Evolutionary conservation across 2,797 vertebrate genomes (phyloP), one percentile per base, ranked within the genome.

Genomic region (Microcaecilia unicolor): DNA sequence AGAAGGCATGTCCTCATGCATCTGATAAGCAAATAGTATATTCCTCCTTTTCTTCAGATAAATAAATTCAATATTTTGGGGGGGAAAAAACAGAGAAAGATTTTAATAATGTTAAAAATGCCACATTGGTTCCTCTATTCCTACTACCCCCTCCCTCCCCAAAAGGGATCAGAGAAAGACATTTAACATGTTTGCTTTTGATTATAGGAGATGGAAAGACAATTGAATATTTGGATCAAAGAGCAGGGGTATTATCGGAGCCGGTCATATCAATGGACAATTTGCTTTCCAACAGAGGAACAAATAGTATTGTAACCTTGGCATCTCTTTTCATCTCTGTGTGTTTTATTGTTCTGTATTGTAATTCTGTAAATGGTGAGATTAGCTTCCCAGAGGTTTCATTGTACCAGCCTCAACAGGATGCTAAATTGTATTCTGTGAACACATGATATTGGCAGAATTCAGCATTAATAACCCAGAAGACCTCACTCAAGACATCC

Each of bases 221-320:
- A 29, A 23, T 48, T 42, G 21, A 34, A 31, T 42, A 8, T 19
- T 25, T 34, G 48, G 4, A 46, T 51, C 45, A 48, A 27, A 60
- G 46, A 33, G 47, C 54, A 67, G 52, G 49, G 33, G 25, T 18
- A 37, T 37, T 36, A 46, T 29, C 41, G 0, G 15, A 60, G 48
- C 52, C 56, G 43, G 37, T 28, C 45, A 50, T 42, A n/a, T n/a
- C n/a, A n/a, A n/a, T n/a, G n/a, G n/a, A n/a, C n/a, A n/a, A n/a
- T n/a, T n/a, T n/a, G n/a, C n/a, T n/a, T n/a, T n/a, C n/a, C n/a
- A n/a, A n/a, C n/a, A n/a, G n/a, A 19, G 21, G 44, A 34, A 52
- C 45, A 48, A 30, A 25, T 28, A 45, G 12, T 12, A 6, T 9
- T 28, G 28, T 28, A 28, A 45, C 52, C 28, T 31, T 3, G 14